Percentiles rank a stretch among this genome's conserved stretches.
These are phyloP conservation scores for Ctenoplectra terminalis DNA, from an alignment of 1,140 invertebrate species.

Conservation along the genomic window DNA sequence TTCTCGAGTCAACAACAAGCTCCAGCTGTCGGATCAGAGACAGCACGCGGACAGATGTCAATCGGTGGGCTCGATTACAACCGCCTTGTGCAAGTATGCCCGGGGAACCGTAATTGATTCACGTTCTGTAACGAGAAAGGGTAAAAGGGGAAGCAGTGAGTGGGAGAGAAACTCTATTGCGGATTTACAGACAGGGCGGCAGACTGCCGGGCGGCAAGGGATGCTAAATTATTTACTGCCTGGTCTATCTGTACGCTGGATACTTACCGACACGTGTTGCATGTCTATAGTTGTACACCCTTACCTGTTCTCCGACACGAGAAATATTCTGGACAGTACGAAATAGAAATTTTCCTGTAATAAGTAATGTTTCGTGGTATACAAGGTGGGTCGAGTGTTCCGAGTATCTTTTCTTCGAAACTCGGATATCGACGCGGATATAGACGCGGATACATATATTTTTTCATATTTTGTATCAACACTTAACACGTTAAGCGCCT, in stretches of 20 bases:
- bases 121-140: conserved; percentile 25
- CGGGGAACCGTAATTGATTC: conserved; percentile 56
- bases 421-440: too few relatives aligned
- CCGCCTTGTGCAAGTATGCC: background rate
- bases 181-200: conserved; percentile 74
- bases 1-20: background rate
- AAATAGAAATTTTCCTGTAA: background rate
- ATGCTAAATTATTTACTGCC: conserved; percentile 80
- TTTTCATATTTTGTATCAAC: too few relatives aligned
- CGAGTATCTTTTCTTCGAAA: too few relatives aligned
- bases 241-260: conserved; percentile 71
- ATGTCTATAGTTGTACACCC: conserved; percentile 56
- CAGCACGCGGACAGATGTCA: conserved; percentile 32
- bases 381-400: background rate
- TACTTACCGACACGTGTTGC: conserved; percentile 69
- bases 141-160: conserved; percentile 19
- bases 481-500: too few relatives aligned
- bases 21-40: background rate
- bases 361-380: background rate
- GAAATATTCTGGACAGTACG: background rate
- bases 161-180: conserved; percentile 40
- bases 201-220: conserved; percentile 78
- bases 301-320: conserved; percentile 28
- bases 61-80: conserved; percentile 52
- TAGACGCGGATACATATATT: too few relatives aligned